These are phyloP conservation scores for Pagetopsis macropterus DNA, from an alignment of 2,797 vertebrate genomes.

Conservation along the genomic window DNA sequence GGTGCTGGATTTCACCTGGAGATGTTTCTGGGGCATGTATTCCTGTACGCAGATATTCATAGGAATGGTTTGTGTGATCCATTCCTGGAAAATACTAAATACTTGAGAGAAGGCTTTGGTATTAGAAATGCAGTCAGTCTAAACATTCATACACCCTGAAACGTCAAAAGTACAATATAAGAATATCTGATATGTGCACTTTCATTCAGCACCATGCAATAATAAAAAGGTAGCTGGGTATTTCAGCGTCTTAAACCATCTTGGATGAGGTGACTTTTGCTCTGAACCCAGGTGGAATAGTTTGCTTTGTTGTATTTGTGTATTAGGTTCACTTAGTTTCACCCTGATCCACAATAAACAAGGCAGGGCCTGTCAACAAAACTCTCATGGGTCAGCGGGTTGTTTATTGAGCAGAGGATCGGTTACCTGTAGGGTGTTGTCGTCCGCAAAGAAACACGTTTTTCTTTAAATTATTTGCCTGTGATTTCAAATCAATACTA, in stretches of 20 bases:
- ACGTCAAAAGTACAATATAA: neutral
- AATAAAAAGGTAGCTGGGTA: neutral
- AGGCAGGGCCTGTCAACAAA: constrained; percentile 2
- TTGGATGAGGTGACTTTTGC: too few relatives aligned
- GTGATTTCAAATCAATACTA: neutral
- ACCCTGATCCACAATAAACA: constrained; percentile 19
- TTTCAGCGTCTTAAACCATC: neutral
- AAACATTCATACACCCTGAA: neutral
- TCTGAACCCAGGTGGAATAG: neutral
- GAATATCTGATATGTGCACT: neutral
- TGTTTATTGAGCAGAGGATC: constrained; percentile 16
- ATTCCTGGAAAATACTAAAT: neutral
- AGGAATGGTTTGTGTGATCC: neutral
- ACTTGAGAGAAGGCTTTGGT: neutral
- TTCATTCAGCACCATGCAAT: neutral
- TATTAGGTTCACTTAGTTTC: constrained; percentile 33
- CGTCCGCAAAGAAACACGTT: neutral
- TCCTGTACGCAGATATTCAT: constrained; percentile 10
- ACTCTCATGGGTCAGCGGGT: neutral
- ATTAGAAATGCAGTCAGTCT: neutral
- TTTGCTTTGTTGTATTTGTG: constrained; percentile 19
- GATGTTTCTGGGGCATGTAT: constrained; percentile 26
- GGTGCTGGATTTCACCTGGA: constrained; percentile 6
- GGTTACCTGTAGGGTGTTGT: neutral
- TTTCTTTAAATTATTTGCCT: neutral